Evolutionary conservation across 2,888 invertebrate genomes (phyloP).

Genomic region (Microdon myrmicae): DNA sequence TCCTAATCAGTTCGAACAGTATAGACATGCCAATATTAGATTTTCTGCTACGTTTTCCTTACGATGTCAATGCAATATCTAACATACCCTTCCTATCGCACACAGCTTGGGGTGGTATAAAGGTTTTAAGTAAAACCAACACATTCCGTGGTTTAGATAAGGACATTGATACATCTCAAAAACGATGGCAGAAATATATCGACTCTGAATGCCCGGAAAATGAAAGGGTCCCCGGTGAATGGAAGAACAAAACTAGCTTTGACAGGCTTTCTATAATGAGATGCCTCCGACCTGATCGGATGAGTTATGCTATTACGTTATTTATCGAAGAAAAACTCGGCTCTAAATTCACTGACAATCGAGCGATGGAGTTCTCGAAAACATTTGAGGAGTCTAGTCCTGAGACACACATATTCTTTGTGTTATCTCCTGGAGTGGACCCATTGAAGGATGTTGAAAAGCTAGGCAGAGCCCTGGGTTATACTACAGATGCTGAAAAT

Average conservation of each 20-base stretch:
- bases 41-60: slow-evolving; percentile 87
- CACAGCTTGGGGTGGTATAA: slow-evolving; percentile 84
- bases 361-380: slow-evolving; percentile 82
- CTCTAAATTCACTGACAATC: slow-evolving; percentile 80
- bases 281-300: slow-evolving; percentile 89
- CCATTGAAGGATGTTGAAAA: slow-evolving; percentile 93
- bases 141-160: slow-evolving; percentile 87
- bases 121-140: slow-evolving; percentile 78
- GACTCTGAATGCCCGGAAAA: slow-evolving; percentile 93
- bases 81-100: slow-evolving; percentile 87
- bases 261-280: slow-evolving; percentile 93
- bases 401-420: slow-evolving; percentile 91
- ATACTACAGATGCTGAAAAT: slow-evolving; percentile 80
- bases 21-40: slow-evolving; percentile 82
- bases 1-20: slow-evolving; percentile 71
- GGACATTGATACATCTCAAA: slow-evolving; percentile 90
- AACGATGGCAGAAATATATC: slow-evolving; percentile 92
- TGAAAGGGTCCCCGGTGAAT: slow-evolving; percentile 94
- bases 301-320: slow-evolving; percentile 85
- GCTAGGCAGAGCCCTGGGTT: slow-evolving; percentile 83
- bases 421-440: slow-evolving; percentile 93
- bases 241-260: slow-evolving; percentile 89
- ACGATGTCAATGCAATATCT: slow-evolving; percentile 76
- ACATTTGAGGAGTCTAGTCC: slow-evolving; percentile 87
- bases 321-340: slow-evolving; percentile 93